phyloP scores from a whole-genome alignment of 2,113 vertebrate genomes.

The Podocnemis expansa region DNA sequence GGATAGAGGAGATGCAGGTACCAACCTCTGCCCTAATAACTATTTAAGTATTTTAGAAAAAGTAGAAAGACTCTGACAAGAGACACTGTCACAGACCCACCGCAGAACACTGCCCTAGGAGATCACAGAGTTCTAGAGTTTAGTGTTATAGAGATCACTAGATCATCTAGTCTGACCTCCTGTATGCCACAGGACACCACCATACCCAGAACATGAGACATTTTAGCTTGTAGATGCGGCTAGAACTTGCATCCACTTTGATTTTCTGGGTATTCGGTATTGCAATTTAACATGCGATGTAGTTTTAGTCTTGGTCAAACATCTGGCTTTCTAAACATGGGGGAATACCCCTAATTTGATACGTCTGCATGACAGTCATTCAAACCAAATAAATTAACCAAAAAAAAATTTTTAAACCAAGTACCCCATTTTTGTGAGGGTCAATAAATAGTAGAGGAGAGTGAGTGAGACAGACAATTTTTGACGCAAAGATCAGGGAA shows the following conservation, averaged over 20 bases:
- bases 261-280: not conserved
- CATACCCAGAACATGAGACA: not conserved
- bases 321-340: fast-evolving
- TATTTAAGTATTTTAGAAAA: not conserved
- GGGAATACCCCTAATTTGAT: not conserved
- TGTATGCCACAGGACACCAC: too few species aligned
- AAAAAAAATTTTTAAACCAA: not conserved
- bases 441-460: not conserved
- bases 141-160: not conserved
- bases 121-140: not conserved
- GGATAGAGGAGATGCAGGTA: not conserved
- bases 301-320: not conserved
- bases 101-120: fast-evolving
- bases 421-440: fast-evolving
- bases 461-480: not conserved
- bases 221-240: not conserved
- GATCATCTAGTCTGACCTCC: not conserved
- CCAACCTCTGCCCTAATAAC: not conserved
- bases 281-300: fast-evolving
- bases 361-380: not conserved
- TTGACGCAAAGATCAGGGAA: not conserved
- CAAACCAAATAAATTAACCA: not conserved
- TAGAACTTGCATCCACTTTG: not conserved
- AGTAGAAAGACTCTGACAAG: not conserved
- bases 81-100: not conserved